Conservation (phyloP, 2,888 invertebrate genomes). For the Diarsia mendica region DNA sequence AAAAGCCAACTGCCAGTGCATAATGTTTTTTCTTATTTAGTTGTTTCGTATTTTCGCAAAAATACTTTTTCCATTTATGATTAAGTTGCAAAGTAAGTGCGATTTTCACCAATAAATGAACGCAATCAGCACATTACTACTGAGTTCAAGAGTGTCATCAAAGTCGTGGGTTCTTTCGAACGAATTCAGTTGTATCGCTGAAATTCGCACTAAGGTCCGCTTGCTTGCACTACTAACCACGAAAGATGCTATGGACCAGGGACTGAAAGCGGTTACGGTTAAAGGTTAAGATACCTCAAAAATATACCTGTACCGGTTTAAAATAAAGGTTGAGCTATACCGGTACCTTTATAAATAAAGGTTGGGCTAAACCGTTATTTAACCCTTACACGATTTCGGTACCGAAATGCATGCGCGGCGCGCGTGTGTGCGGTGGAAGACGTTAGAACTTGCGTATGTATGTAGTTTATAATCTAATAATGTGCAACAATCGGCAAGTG, state of each 20-base stretch:
- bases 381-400: no score
- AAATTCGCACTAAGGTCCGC: not conserved
- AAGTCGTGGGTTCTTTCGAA: not conserved
- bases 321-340: no score
- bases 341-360: no score
- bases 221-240: not conserved
- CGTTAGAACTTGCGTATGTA: no score
- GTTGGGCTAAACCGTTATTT: no score
- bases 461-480: no score
- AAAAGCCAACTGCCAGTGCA: not conserved
- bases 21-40: not conserved
- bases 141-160: not conserved
- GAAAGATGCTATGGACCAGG: not conserved
- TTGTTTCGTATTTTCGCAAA: slow-evolving; percentile 1
- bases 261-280: no score
- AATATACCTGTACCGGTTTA: no score
- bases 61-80: slow-evolving; percentile 1
- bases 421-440: no score
- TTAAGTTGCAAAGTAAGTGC: not conserved
- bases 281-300: no score
- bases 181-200: not conserved
- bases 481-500: no score
- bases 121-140: not conserved
- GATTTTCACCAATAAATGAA: not conserved
- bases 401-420: no score